These are phyloP conservation scores for Apaloderma vittatum DNA, from an alignment of 2,113 vertebrate genomes.

Conservation along the genomic window DNA sequence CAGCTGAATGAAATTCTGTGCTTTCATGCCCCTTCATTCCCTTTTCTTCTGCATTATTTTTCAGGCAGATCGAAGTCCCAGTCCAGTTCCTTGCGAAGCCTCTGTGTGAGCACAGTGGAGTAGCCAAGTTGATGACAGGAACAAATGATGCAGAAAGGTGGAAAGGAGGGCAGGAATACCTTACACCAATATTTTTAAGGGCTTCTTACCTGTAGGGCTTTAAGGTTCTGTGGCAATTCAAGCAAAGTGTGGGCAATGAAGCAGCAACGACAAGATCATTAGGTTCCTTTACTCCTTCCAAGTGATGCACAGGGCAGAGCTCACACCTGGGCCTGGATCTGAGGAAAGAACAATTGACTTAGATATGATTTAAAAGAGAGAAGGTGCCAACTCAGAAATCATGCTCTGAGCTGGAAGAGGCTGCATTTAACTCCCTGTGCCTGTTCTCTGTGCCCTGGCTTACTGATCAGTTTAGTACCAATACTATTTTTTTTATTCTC, in stretches of 20 bases:
- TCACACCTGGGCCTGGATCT: neutral
- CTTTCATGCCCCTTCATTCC: neutral
- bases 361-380: neutral
- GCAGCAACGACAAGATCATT: accelerated
- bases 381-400: neutral
- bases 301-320: neutral
- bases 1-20: neutral
- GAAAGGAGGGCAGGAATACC: neutral
- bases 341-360: neutral
- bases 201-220: neutral
- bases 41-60: neutral
- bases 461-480: accelerated
- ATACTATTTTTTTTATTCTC: neutral
- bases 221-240: neutral
- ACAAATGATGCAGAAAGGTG: neutral
- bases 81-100: neutral
- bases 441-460: neutral
- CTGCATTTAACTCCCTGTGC: neutral
- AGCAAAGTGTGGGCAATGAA: neutral
- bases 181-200: neutral
- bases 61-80: accelerated
- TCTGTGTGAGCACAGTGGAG: accelerated
- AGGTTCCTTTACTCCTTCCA: neutral
- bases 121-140: neutral
- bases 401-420: neutral